Percentiles rank a stretch among this genome's conserved stretches.
Conservation (phyloP, 2,797 vertebrate genomes). For the Acipenser ruthenus region DNA sequence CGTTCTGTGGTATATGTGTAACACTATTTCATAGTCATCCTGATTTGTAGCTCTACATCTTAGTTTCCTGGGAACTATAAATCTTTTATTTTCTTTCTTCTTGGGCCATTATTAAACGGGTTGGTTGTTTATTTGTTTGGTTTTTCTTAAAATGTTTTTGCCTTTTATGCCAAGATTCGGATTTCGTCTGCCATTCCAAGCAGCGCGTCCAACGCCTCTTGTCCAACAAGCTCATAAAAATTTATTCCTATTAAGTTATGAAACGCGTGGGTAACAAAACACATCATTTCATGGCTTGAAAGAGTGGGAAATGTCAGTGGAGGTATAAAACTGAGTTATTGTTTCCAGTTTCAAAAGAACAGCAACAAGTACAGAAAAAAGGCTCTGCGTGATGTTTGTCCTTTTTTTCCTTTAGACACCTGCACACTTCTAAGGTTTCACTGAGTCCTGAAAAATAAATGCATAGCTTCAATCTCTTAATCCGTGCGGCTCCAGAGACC, state of each 20-base stretch:
- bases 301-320: slow-evolving; percentile 70
- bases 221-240: slow-evolving; percentile 39
- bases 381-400: slow-evolving; percentile 60
- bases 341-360: slow-evolving; percentile 78
- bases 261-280: slow-evolving; percentile 60
- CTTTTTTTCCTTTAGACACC: slow-evolving; percentile 79
- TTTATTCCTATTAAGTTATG: slow-evolving; percentile 52
- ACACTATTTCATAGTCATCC: slow-evolving; percentile 71
- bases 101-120: slow-evolving; percentile 41
- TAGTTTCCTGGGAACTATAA: slow-evolving; percentile 77
- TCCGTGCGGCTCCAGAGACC: slow-evolving; percentile 93
- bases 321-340: slow-evolving; percentile 82
- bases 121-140: slow-evolving; percentile 29
- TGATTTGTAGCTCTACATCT: slow-evolving; percentile 83
- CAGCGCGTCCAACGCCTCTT: slow-evolving; percentile 26
- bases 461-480: slow-evolving; percentile 96
- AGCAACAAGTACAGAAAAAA: slow-evolving; percentile 63
- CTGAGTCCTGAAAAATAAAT: slow-evolving; percentile 93
- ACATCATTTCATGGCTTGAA: slow-evolving; percentile 63
- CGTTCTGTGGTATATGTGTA: slow-evolving; percentile 54
- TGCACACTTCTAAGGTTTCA: slow-evolving; percentile 94
- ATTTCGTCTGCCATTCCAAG: slow-evolving; percentile 22
- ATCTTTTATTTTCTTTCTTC: slow-evolving; percentile 50
- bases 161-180: slow-evolving; percentile 15
- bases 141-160: slow-evolving; percentile 21